A percentile compares a stretch with the other conserved stretches of the same genome.
These are phyloP conservation scores for Myotis davidii DNA, from an alignment of 2,113 vertebrate species.

Conservation along the genomic window DNA sequence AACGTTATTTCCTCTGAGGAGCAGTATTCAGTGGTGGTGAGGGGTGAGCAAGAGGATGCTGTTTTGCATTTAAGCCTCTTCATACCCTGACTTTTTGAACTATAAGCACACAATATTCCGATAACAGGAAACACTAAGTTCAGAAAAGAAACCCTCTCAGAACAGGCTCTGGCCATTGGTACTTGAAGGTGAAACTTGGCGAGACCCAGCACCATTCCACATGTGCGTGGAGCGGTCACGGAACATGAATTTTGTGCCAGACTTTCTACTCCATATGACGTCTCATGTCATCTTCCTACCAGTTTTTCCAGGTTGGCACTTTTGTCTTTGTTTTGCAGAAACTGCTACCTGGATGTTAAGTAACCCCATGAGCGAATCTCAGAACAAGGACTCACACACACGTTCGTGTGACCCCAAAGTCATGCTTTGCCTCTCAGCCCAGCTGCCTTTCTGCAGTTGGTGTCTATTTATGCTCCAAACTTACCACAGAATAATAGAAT, in stretches of 20 bases:
- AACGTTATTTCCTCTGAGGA: neutral
- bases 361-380: neutral
- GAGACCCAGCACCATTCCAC: neutral
- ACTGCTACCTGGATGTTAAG: neutral
- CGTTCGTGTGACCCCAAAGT: neutral
- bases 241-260: neutral
- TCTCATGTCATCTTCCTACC: neutral
- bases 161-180: neutral
- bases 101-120: neutral
- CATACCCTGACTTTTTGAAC: neutral
- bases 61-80: neutral
- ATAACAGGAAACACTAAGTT: neutral
- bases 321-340: neutral
- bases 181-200: neutral
- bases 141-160: neutral
- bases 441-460: neutral
- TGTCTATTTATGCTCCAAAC: neutral
- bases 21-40: neutral
- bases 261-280: accelerated
- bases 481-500: neutral
- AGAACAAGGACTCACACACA: neutral
- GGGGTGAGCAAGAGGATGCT: neutral
- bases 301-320: neutral
- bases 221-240: accelerated
- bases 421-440: neutral